These are phyloP conservation scores for Etheostoma nigrum DNA, from an alignment of 2,797 vertebrate species.

Conservation along the genomic window DNA sequence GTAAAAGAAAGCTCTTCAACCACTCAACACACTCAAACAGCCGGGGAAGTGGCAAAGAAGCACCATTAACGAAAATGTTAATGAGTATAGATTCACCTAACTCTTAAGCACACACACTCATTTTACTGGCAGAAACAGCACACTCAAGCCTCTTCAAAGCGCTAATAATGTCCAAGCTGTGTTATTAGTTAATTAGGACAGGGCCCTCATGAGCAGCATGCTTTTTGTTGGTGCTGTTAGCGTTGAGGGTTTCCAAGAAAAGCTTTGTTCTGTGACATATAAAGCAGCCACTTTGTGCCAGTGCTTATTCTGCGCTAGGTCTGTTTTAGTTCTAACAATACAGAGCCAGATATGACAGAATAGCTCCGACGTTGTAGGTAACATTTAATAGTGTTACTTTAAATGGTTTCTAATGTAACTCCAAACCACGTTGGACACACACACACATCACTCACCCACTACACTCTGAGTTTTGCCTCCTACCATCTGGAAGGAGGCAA, in stretches of 20 bases:
- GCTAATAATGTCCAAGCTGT: slow-evolving; percentile 18
- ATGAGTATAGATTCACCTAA: slow-evolving; percentile 22
- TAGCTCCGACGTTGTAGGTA: background rate
- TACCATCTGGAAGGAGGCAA: no score
- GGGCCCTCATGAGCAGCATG: slow-evolving; percentile 21
- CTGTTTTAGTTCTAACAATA: background rate
- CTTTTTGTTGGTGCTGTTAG: slow-evolving; percentile 50
- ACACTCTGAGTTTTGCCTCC: no score
- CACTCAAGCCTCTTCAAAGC: slow-evolving; percentile 31
- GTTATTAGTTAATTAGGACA: slow-evolving; percentile 40
- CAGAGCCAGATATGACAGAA: background rate
- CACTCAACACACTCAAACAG: slow-evolving; percentile 27
- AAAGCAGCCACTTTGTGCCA: slow-evolving; percentile 2
- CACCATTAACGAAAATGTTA: slow-evolving; percentile 59
- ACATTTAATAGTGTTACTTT: background rate
- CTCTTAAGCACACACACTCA: background rate
- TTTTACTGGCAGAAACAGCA: slow-evolving; percentile 33
- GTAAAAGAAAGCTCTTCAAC: slow-evolving; percentile 41
- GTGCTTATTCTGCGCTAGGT: background rate
- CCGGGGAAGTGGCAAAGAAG: slow-evolving; percentile 37
- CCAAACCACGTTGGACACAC: no score
- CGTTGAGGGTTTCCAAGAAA: slow-evolving; percentile 36
- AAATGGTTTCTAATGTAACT: background rate
- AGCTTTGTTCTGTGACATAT: slow-evolving; percentile 2
- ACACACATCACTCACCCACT: no score